Evolutionary conservation across 2,113 vertebrate species (phyloP).

Genomic region (Macrotis lagotis): DNA sequence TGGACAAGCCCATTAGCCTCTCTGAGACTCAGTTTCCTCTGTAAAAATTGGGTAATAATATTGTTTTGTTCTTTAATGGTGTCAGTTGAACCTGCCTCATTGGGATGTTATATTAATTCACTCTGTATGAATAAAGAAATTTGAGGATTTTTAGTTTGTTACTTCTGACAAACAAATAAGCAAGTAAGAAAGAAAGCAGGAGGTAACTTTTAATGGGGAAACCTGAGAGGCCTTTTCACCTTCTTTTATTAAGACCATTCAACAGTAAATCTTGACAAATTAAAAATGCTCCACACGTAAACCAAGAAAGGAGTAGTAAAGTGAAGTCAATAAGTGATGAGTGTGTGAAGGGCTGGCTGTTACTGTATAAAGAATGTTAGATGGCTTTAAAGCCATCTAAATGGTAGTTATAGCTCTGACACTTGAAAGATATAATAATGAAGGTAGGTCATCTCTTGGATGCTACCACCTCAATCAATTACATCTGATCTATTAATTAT

Average conservation of each 20-base stretch:
- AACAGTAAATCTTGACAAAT: neutral
- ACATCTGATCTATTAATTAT: neutral
- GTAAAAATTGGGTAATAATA: neutral
- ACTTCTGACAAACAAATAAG: neutral
- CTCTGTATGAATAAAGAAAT: neutral
- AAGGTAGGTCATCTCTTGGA: neutral
- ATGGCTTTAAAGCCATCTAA: neutral
- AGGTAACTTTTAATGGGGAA: neutral
- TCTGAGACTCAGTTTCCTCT: too few species aligned
- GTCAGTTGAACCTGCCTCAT: too few species aligned
- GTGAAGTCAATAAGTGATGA: neutral
- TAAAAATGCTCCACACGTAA: neutral
- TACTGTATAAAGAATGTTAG: neutral
- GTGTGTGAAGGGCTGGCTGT: neutral
- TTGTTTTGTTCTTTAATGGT: neutral
- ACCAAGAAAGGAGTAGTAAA: neutral
- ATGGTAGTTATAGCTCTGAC: neutral
- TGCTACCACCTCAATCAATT: neutral
- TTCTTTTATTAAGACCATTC: neutral
- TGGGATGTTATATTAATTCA: neutral
- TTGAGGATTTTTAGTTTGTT: neutral
- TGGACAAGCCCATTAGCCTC: too few species aligned
- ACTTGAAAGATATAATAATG: neutral
- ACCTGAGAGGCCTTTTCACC: neutral
- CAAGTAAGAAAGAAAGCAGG: neutral